These are phyloP conservation scores for Eretmochelys imbricata DNA, from an alignment of 2,113 vertebrate genomes.

Conservation along the genomic window DNA sequence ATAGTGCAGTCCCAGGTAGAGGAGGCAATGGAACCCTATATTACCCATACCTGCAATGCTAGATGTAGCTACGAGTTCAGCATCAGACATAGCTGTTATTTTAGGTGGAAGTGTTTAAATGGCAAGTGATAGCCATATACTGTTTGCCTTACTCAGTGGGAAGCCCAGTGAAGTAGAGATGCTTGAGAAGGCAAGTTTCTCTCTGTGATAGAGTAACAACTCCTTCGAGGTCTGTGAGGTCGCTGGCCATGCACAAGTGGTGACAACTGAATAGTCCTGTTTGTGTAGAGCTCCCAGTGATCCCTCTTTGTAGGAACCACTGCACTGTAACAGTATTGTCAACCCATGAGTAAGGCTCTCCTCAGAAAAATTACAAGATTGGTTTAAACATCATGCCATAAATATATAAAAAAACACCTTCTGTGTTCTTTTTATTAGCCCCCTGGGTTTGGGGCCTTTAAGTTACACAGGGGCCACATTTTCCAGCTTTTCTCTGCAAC, in stretches of 20 bases:
- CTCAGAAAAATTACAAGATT: too few relatives aligned
- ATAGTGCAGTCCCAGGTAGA: not conserved
- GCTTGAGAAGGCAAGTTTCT: not conserved
- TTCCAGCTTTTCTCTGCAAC: not conserved
- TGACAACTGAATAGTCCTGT: not conserved
- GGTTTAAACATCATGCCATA: not conserved
- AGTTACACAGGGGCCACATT: not conserved
- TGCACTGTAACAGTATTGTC: not conserved
- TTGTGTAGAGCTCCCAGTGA: not conserved
- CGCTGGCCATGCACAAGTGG: not conserved
- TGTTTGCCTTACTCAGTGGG: fast-evolving
- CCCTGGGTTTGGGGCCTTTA: not conserved
- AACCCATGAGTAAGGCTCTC: too few relatives aligned
- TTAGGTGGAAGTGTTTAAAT: not conserved
- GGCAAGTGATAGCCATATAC: not conserved
- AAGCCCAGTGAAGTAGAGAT: not conserved
- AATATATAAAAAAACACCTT: not conserved
- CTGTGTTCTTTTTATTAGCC: not conserved
- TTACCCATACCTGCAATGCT: not conserved
- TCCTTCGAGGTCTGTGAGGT: not conserved
- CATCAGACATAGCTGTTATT: not conserved
- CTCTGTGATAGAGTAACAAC: not conserved
- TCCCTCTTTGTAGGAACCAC: not conserved
- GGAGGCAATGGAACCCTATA: fast-evolving
- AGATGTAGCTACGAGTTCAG: not conserved